Percentiles rank a stretch among this genome's conserved stretches.
These are phyloP conservation scores for Calidris pugnax DNA, from an alignment of 2,113 vertebrate species.

Conservation along the genomic window DNA sequence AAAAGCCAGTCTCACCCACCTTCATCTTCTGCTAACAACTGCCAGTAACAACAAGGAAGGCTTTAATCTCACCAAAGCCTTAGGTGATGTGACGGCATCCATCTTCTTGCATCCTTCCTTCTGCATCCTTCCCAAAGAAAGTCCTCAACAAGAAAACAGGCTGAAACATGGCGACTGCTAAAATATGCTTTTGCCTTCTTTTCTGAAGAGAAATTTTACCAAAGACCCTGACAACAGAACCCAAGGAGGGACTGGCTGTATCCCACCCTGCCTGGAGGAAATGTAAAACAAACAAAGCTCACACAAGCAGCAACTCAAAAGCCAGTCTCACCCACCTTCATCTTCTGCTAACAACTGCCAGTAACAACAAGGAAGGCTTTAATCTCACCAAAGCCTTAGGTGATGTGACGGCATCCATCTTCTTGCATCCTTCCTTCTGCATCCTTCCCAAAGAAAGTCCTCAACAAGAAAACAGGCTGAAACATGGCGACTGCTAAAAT, in stretches of 20 bases:
- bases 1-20: not conserved
- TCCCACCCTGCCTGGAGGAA: not conserved
- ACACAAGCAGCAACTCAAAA: not conserved
- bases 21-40: not conserved
- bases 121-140: not conserved
- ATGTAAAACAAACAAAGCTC: not conserved
- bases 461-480: not conserved
- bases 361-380: not conserved
- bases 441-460: not conserved
- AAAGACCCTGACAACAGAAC: not conserved
- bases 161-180: not conserved
- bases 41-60: not conserved
- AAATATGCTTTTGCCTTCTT: not conserved
- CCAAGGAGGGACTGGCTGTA: not conserved
- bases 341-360: not conserved
- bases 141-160: not conserved
- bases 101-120: not conserved
- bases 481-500: not conserved
- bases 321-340: not conserved
- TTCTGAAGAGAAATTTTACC: not conserved
- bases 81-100: not conserved
- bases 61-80: not conserved
- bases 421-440: not conserved
- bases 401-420: not conserved
- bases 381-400: not conserved